Evolutionary conservation across 2,888 invertebrate genomes (phyloP).

Genomic region (Pedicia rivosa): DNA sequence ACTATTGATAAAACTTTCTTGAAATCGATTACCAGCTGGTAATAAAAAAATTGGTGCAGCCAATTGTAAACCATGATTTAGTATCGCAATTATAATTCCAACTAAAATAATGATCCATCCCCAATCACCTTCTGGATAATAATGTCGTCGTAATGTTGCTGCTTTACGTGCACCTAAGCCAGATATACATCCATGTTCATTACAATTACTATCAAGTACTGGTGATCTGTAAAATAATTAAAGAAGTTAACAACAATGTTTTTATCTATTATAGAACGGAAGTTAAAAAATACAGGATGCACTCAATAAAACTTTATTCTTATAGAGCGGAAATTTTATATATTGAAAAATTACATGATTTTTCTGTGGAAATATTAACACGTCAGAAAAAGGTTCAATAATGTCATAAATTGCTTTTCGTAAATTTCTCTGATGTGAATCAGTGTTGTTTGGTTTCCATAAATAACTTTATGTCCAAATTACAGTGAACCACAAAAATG

Average conservation of each 20-base stretch:
- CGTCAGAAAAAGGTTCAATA: too few species aligned
- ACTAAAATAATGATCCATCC: constrained; percentile 67
- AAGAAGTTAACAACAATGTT: background rate
- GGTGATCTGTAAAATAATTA: constrained; percentile 1
- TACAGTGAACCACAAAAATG: too few species aligned
- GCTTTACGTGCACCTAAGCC: constrained; percentile 8
- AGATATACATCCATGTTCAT: constrained; percentile 8
- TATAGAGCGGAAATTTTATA: too few species aligned
- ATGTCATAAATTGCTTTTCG: too few species aligned
- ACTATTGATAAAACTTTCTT: constrained; percentile 6
- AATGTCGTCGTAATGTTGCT: constrained; percentile 39
- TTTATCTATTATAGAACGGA: too few species aligned
- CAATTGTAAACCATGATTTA: constrained; percentile 59
- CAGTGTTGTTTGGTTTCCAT: too few species aligned
- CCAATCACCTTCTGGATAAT: constrained; percentile 81
- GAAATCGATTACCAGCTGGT: constrained; percentile 8
- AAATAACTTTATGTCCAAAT: too few species aligned
- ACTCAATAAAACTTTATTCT: too few species aligned
- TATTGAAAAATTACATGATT: too few species aligned
- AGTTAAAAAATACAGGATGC: too few species aligned
- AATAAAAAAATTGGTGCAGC: constrained; percentile 7
- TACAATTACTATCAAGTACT: constrained; percentile 1
- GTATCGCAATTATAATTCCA: constrained; percentile 53
- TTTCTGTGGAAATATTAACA: too few species aligned
- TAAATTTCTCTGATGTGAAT: too few species aligned